Base-by-base conservation (phyloP, 2,797 vertebrate genomes). In the Darevskia mixta region DNA sequence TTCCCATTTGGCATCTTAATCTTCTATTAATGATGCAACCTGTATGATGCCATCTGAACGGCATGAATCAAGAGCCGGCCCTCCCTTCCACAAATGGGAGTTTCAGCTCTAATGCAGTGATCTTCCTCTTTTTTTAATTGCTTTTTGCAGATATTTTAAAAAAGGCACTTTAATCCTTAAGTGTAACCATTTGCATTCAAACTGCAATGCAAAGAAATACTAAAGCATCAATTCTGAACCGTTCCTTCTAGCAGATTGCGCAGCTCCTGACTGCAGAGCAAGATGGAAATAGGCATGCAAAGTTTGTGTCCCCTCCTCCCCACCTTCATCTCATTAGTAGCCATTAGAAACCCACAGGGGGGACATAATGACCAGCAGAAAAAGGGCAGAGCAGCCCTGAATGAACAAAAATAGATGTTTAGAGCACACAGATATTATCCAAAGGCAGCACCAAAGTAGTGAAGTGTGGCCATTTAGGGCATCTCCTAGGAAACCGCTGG, bases 401-500 rank as follows among this genome's bases (percentile, higher is more conserved):
- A 89, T 94, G 95, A 97, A 95, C 94, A 96, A 96, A 35, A 97
- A 95, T 94, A 95, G 93, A 93, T 96, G 95, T 94, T 96, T 95
- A 95, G 95, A 93, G 95, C 91, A 93, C 92, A 95, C 83, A 96
- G 96, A 95, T 95, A 96, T 96, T 95, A 96, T 96, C 96, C 89
- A 93, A 93, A 90, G 94, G 92, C 71, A 90, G 92, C 94, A 95
- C 95, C 95, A 92, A 92, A 95, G 95, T 86, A 84, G 87, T 93
- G 93, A 77, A 94, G 94, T 94, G 92, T 94, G 94, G 95, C 94
- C 94, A 85, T 95, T 94, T 96, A 97, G 96, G 96, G 95, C 96
- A 95, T 97, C 96, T 97, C 97, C 97, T 97, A 97, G 97, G 97
- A 97, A 97, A 97, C 97, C 96, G 96, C 96, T 96, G 95, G 96